Conservation (phyloP, 2,888 invertebrate species). For the Pediacus dermestoides region DNA sequence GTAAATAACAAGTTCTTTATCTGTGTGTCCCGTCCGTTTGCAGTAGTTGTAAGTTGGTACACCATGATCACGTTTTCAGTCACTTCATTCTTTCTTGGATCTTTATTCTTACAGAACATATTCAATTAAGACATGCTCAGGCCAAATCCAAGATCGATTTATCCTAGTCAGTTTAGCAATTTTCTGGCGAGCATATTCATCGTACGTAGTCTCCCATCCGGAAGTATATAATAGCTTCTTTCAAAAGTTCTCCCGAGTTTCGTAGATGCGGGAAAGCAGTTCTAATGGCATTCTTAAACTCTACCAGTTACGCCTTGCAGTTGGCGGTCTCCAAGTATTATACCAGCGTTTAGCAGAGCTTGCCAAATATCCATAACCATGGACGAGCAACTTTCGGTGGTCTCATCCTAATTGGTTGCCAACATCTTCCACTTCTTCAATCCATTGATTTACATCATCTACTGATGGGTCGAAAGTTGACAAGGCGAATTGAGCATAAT, state of each 20-base stretch:
- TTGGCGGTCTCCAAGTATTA: conserved; percentile 8
- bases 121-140: conserved; percentile 6
- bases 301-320: conserved; percentile 5
- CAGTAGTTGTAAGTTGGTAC: too few relatives aligned
- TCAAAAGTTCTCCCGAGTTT: conserved; percentile 6
- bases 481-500: too few relatives aligned
- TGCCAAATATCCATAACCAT: conserved; percentile 1
- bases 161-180: conserved; percentile 4
- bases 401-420: background rate
- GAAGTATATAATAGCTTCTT: conserved; percentile 7
- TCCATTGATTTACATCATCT: conserved; percentile 6
- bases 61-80: too few relatives aligned
- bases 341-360: conserved; percentile 7
- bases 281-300: conserved; percentile 5
- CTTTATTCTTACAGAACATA: too few relatives aligned
- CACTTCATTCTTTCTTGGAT: too few relatives aligned
- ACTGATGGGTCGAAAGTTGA: conserved; percentile 5
- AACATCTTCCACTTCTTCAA: conserved; percentile 6
- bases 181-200: conserved; percentile 8
- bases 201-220: conserved; percentile 4
- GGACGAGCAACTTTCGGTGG: conserved; percentile 4
- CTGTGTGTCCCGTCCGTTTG: too few relatives aligned
- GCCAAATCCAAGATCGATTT: conserved; percentile 6
- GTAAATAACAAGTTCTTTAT: too few relatives aligned
- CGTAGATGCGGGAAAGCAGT: conserved; percentile 3